Evolutionary conservation across 2,113 vertebrate genomes (phyloP).

Genomic region (Epinephelus moara): DNA sequence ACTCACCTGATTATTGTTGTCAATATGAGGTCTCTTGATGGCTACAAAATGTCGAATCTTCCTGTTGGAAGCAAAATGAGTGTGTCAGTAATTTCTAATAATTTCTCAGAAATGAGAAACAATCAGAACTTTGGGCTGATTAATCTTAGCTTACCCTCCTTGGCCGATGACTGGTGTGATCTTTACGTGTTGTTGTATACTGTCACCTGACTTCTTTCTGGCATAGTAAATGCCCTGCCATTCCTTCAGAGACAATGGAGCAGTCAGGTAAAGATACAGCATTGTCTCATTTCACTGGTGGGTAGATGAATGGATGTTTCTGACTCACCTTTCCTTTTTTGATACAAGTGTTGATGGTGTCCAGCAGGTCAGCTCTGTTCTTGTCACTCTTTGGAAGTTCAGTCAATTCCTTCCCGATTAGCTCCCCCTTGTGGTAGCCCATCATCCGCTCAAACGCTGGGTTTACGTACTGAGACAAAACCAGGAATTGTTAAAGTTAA

Average conservation of each 20-base stretch:
- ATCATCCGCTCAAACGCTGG: constrained; percentile 96
- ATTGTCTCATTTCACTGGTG: not conserved
- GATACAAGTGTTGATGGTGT: constrained; percentile 94
- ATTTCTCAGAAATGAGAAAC: not conserved
- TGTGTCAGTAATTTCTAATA: constrained; percentile 1
- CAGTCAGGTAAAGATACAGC: not conserved
- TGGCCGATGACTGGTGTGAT: constrained; percentile 94
- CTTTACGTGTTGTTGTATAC: constrained; percentile 93
- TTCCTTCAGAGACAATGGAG: constrained; percentile 84
- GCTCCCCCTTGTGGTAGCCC: constrained; percentile 93
- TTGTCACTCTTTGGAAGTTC: constrained; percentile 94
- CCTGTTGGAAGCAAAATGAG: constrained; percentile 82
- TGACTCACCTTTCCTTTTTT: constrained; percentile 94
- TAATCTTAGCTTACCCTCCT: constrained; percentile 89
- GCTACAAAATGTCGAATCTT: constrained; percentile 97
- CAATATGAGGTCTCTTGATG: constrained; percentile 91
- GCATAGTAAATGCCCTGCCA: constrained; percentile 96
- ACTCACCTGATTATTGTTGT: constrained; percentile 94
- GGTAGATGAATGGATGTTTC: not conserved
- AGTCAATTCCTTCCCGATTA: constrained; percentile 94
- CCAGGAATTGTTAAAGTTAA: not conserved
- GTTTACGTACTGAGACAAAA: constrained; percentile 92
- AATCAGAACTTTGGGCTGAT: too few species aligned
- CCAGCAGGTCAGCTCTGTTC: constrained; percentile 91
- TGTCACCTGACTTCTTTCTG: constrained; percentile 94